Evolutionary conservation across 2,113 vertebrate species (phyloP).

Genomic region (rabbit (Oryctolagus cuniculus)): DNA sequence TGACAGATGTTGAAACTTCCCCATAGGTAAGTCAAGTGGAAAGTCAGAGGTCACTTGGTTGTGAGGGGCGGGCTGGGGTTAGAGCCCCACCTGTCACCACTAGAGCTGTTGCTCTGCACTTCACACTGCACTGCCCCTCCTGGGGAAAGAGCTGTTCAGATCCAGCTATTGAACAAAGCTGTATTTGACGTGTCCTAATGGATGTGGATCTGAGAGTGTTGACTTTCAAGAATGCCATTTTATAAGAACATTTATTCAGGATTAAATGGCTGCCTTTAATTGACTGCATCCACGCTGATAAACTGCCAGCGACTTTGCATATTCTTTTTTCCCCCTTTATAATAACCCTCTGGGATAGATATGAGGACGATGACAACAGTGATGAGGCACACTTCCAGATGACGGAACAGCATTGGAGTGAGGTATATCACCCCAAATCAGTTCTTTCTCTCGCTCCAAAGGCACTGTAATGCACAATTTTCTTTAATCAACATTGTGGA

Average conservation of each 20-base stretch:
- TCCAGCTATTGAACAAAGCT: neutral
- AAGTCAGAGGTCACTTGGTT: neutral
- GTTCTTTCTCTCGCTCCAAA: slow-evolving; percentile 7
- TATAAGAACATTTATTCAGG: neutral
- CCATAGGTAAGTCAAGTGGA: neutral
- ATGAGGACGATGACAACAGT: too few species aligned
- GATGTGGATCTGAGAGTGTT: neutral
- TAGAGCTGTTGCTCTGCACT: too few species aligned
- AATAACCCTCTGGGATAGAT: neutral
- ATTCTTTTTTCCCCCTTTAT: neutral
- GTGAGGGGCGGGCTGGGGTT: neutral
- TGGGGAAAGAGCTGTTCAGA: too few species aligned
- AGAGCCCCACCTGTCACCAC: neutral
- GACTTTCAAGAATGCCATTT: neutral
- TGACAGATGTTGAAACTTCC: neutral
- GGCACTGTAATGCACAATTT: neutral
- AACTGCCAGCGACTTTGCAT: neutral
- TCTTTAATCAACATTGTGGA: neutral
- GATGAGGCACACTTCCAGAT: neutral
- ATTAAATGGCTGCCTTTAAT: neutral
- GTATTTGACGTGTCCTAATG: neutral
- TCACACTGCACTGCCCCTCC: accelerated
- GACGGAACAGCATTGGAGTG: neutral
- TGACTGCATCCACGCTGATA: neutral
- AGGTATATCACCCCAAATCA: neutral